Evolutionary conservation across 2,797 vertebrate species (phyloP).

Genomic region (Acipenser oxyrinchus): DNA sequence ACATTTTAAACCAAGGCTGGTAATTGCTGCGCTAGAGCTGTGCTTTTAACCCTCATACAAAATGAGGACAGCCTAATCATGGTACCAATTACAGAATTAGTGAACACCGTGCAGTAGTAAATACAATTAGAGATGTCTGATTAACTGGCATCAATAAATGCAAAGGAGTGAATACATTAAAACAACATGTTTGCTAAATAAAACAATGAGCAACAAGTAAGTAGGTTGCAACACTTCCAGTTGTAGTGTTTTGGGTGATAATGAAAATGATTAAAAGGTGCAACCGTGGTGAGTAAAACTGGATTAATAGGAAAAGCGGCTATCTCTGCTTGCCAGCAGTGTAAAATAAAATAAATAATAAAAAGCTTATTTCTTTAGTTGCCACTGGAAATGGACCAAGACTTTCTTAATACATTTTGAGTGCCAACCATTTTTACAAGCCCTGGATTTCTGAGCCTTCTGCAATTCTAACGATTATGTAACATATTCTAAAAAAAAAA

Average conservation of each 20-base stretch:
- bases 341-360: no score
- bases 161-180: conserved; percentile 5
- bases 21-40: conserved; percentile 17
- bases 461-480: no score
- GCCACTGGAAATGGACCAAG: no score
- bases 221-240: no score
- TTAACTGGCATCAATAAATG: conserved; percentile 13
- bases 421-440: no score
- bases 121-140: conserved; percentile 18
- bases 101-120: conserved; percentile 12
- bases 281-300: not conserved
- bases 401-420: no score
- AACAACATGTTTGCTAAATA: not conserved
- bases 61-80: conserved; percentile 16
- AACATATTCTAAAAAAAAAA: no score
- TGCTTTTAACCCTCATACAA: conserved; percentile 10
- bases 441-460: no score
- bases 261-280: not conserved
- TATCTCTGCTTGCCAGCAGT: no score
- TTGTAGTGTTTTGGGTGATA: not conserved
- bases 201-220: not conserved
- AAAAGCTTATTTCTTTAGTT: no score
- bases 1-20: conserved; percentile 11
- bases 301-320: no score
- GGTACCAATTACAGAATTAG: conserved; percentile 14